Evolutionary conservation across 2,797 vertebrate genomes (phyloP).

Genomic region (Dromococcyx pavoninus): DNA sequence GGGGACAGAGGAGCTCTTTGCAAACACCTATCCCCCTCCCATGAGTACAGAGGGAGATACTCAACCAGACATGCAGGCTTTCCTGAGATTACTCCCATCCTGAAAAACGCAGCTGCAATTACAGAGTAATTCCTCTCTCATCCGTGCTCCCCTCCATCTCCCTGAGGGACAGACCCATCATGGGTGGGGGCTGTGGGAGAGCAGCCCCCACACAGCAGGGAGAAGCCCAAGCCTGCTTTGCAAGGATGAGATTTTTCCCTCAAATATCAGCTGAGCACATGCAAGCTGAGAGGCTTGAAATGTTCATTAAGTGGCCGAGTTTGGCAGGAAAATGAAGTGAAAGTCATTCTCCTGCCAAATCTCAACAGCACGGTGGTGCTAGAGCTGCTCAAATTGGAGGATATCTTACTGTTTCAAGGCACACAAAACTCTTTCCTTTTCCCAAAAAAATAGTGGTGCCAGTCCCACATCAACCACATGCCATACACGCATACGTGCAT

Average conservation of each 20-base stretch:
- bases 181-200: not conserved
- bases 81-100: not conserved
- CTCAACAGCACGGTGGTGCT: constrained; percentile 48
- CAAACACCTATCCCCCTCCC: not conserved
- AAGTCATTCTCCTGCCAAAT: constrained; percentile 42
- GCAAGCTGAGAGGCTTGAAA: constrained; percentile 17
- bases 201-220: not conserved
- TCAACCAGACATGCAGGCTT: not conserved
- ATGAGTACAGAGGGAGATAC: not conserved
- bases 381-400: not conserved
- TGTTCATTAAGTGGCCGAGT: constrained; percentile 5
- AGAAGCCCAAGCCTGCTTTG: not conserved
- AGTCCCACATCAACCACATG: not conserved
- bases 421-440: not conserved
- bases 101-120: not conserved
- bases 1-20: not conserved
- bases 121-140: not conserved
- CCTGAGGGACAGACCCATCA: not conserved
- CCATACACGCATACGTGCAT: not conserved
- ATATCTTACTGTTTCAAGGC: not conserved
- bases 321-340: constrained; percentile 41
- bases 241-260: not conserved
- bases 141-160: not conserved
- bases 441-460: not conserved
- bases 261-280: not conserved